These are phyloP conservation scores for Apostichopus leukothele DNA, from an alignment of 53 echinoderm and acorn worm species.

Conservation along the genomic window DNA sequence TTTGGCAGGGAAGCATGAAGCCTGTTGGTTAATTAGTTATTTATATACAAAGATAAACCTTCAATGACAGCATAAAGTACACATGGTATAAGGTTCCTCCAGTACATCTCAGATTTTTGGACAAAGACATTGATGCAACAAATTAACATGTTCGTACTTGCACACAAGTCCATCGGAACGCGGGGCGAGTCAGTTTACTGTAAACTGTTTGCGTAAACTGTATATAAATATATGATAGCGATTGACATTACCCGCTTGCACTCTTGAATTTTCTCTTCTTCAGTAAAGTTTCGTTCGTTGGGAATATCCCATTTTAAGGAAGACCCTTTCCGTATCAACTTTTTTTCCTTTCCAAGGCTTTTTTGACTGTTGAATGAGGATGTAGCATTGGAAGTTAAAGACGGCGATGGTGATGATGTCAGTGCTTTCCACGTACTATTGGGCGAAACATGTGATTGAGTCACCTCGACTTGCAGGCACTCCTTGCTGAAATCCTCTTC, in stretches of 20 bases:
- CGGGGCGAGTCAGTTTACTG: too few relatives aligned
- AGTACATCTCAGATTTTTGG: too few relatives aligned
- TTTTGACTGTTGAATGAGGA: neutral
- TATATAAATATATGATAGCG: neutral
- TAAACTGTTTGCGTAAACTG: neutral
- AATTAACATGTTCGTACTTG: too few relatives aligned
- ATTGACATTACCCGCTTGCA: constrained; percentile 64
- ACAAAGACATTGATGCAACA: too few relatives aligned
- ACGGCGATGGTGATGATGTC: neutral
- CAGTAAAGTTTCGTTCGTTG: constrained; percentile 64
- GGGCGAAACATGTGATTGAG: neutral
- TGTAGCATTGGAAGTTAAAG: neutral
- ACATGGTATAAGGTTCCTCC: too few relatives aligned
- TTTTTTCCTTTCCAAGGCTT: constrained; percentile 54
- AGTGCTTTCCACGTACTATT: too few relatives aligned
- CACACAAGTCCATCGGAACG: too few relatives aligned
- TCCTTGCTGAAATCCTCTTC: neutral
- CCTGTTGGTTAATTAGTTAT: too few relatives aligned
- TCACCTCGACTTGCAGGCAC: neutral
- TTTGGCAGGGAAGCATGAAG: too few relatives aligned
- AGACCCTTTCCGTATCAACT: constrained; percentile 66
- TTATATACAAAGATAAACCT: too few relatives aligned
- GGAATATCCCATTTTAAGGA: constrained; percentile 82
- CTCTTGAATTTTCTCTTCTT: constrained; percentile 79
- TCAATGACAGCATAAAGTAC: too few relatives aligned